Percentiles rank a stretch among this genome's conserved stretches.
phyloP scores from a whole-genome alignment of 2,113 vertebrate genomes.

The Dolichotis patagonum region DNA sequence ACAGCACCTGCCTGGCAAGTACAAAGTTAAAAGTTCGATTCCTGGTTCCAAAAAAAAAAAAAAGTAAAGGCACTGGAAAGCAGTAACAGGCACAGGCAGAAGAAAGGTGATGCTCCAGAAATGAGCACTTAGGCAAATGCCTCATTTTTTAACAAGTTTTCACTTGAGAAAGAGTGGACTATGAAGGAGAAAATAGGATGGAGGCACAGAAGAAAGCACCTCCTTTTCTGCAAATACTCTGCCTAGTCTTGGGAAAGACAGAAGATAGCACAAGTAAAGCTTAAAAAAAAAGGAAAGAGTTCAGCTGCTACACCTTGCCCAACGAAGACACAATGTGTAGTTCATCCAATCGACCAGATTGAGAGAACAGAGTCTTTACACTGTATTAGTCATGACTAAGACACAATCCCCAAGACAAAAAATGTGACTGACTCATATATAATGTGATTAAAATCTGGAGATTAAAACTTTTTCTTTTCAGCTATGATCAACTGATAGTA shows the following conservation, averaged over 20 bases:
- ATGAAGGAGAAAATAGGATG: neutral
- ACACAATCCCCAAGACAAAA: neutral
- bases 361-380: constrained; percentile 4
- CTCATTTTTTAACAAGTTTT: neutral
- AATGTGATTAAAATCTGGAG: constrained; percentile 7
- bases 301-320: neutral
- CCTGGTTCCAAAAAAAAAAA: neutral
- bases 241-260: neutral
- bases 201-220: neutral
- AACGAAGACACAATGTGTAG: neutral
- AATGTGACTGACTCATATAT: neutral
- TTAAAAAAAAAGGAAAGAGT: neutral
- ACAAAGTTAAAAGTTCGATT: no score
- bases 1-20: no score
- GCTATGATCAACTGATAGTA: neutral
- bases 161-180: neutral
- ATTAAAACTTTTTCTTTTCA: neutral
- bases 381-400: neutral
- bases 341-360: neutral
- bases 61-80: neutral
- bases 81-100: neutral
- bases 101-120: neutral
- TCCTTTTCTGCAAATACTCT: neutral
- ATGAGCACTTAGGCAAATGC: neutral
- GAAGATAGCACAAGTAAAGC: neutral